Conservation (phyloP, 2,113 vertebrate genomes). For the Takifugu bimaculatus region DNA sequence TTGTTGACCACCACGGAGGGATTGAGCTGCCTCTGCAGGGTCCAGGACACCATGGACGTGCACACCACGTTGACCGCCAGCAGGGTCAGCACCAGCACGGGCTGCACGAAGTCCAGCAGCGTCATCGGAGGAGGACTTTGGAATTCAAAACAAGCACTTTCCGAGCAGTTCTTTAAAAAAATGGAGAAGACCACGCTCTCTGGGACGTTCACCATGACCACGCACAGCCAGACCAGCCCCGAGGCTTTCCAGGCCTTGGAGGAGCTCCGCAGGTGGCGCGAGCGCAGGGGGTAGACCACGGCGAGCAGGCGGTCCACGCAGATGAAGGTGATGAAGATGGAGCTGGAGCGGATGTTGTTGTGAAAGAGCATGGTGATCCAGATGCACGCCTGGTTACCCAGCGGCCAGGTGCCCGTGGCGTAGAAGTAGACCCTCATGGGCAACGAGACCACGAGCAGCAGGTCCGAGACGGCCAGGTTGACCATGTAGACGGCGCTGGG, state of each 20-base stretch:
- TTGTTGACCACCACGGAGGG: slow-evolving; percentile 35
- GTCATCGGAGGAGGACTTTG: fast-evolving
- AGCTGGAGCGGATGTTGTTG: slow-evolving; percentile 61
- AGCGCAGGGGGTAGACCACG: slow-evolving; percentile 63
- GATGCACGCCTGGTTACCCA: slow-evolving; percentile 28
- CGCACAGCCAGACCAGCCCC: slow-evolving; percentile 34
- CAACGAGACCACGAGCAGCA: slow-evolving; percentile 58
- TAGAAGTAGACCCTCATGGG: slow-evolving; percentile 57
- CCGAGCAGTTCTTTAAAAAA: fast-evolving
- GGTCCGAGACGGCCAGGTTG: slow-evolving; percentile 61
- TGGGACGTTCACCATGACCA: slow-evolving; percentile 38
- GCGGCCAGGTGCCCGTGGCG: slow-evolving; percentile 31
- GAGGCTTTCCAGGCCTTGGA: slow-evolving; percentile 42
- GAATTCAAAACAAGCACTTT: slow-evolving; percentile 37
- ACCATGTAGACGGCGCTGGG: slow-evolving; percentile 55
- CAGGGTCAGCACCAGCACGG: slow-evolving; percentile 34
- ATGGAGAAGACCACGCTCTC: background rate
- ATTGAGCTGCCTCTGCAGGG: slow-evolving; percentile 22
- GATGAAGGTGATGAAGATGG: slow-evolving; percentile 71
- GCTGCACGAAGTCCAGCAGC: background rate
- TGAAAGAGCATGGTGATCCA: slow-evolving; percentile 51
- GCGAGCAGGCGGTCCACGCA: slow-evolving; percentile 65
- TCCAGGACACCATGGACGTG: slow-evolving; percentile 52
- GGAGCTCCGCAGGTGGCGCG: slow-evolving; percentile 38
- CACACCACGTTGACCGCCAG: slow-evolving; percentile 53